Percentiles rank a stretch among this genome's conserved stretches.
Evolutionary conservation across 2,888 invertebrate species (phyloP).

Genomic region (Eilema caniola): DNA sequence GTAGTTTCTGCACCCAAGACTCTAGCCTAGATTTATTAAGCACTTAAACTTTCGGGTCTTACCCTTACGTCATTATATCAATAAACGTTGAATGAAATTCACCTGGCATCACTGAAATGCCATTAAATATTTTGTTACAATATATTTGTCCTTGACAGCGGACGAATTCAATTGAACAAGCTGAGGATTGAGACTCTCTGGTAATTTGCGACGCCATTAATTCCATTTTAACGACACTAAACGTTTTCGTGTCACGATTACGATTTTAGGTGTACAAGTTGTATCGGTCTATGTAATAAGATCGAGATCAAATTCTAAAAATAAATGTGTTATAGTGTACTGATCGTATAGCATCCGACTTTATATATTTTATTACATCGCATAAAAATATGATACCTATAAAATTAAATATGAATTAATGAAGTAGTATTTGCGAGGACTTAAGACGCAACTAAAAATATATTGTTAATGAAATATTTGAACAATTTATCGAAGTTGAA

Average conservation of each 20-base stretch:
- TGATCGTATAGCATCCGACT: not conserved
- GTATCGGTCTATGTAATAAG: slow-evolving; percentile 42
- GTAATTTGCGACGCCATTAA: slow-evolving; percentile 76
- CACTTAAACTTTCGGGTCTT: not conserved
- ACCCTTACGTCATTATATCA: not conserved
- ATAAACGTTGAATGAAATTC: slow-evolving; percentile 2
- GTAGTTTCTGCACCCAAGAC: not conserved
- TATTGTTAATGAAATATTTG: no score
- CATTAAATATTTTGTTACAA: slow-evolving; percentile 19
- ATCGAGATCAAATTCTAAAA: not conserved
- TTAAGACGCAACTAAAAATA: no score
- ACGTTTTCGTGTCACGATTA: slow-evolving; percentile 73
- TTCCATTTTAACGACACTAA: slow-evolving; percentile 73
- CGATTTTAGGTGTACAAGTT: slow-evolving; percentile 54
- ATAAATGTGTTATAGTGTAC: not conserved
- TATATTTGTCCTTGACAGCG: slow-evolving; percentile 32
- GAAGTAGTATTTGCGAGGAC: no score
- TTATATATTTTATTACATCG: no score
- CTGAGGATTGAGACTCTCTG: slow-evolving; percentile 51
- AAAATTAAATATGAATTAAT: no score
- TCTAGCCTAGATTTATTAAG: not conserved
- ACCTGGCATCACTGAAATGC: not conserved
- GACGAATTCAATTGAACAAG: slow-evolving; percentile 34
- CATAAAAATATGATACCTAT: no score
- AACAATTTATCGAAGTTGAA: no score